Evolutionary conservation across 1,140 invertebrate species (phyloP), one percentile per base, ranked within the genome.

Genomic region (Metopolophium dirhodum): DNA sequence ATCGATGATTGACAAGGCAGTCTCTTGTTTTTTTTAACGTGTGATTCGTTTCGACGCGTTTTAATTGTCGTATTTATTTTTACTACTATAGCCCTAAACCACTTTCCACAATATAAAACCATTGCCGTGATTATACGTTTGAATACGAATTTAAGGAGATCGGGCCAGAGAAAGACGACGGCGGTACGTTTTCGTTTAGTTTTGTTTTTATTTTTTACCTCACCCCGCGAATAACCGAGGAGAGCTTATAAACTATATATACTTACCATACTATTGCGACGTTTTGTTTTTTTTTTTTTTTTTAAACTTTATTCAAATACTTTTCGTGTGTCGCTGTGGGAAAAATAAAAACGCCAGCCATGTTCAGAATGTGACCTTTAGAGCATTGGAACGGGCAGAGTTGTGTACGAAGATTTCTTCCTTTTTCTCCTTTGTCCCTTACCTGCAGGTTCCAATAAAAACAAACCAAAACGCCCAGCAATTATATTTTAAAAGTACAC

Each of bases 401-500:
- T 90, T 41, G 37, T 68, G 61, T 22, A 77, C 8, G 51, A n/a
- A 45, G 23, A 68, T 90, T 90, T 90, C 6, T 90, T 61, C 26
- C 22, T 61, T 61, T 18, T 57, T 57, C 22, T 57, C 8, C 6
- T 90, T 61, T 57, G 3, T 61, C 18, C 18, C 41, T 90, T 90
- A 90, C 57, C 89, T 68, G 47, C 47, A 47, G 89, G 54, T 90
- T 68, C 89, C 54, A 90, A 90, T 90, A 90, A 68, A 68, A 68
- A 90, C 89, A 90, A 90, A 90, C 89, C 89, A 90, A 90, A 90
- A 90, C 23, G 14, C 37, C 37, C 89, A 23, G 37, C 89, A 90
- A 90, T 90, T 68, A 68, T 45, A 90, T 90, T 90, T 90, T 90
- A 68, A 90, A 90, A 90, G 54, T n/a, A 90, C 89, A 68, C 89